phyloP scores from a whole-genome alignment of 2,888 invertebrate species.

The Eutolmus rufibarbis region DNA sequence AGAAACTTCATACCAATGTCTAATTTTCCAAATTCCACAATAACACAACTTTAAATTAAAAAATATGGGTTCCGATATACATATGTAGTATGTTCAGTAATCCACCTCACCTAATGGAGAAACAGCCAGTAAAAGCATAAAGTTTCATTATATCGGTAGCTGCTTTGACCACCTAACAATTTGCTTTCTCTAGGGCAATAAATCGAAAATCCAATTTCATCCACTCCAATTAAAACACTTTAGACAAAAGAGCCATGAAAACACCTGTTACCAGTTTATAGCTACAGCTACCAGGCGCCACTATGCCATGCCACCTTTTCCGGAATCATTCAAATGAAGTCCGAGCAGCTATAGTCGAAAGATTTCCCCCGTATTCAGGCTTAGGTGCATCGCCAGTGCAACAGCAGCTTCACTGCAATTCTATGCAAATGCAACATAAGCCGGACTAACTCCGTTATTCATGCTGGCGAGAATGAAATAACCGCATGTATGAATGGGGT shows the following conservation, averaged over 20 bases:
- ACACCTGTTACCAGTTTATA: background rate
- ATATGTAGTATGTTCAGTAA: no score
- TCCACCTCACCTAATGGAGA: background rate
- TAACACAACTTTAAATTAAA: no score
- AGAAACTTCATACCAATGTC: no score
- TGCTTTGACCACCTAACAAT: background rate
- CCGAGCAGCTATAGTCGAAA: background rate
- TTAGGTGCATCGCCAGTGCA: background rate
- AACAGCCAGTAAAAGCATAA: background rate
- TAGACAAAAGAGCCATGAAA: background rate
- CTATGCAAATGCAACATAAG: background rate
- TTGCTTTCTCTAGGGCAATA: background rate
- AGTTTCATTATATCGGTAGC: background rate
- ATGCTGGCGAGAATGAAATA: background rate
- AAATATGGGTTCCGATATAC: no score
- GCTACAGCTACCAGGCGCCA: background rate
- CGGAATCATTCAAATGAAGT: background rate
- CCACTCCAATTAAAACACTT: background rate
- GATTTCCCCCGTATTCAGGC: background rate
- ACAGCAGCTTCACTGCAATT: background rate
- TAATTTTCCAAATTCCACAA: no score
- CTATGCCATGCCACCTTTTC: background rate
- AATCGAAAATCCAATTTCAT: background rate
- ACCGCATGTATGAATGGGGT: background rate
- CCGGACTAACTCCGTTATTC: background rate